Base-by-base conservation (phyloP, 1,140 invertebrate species). In the Orius insidiosus region DNA sequence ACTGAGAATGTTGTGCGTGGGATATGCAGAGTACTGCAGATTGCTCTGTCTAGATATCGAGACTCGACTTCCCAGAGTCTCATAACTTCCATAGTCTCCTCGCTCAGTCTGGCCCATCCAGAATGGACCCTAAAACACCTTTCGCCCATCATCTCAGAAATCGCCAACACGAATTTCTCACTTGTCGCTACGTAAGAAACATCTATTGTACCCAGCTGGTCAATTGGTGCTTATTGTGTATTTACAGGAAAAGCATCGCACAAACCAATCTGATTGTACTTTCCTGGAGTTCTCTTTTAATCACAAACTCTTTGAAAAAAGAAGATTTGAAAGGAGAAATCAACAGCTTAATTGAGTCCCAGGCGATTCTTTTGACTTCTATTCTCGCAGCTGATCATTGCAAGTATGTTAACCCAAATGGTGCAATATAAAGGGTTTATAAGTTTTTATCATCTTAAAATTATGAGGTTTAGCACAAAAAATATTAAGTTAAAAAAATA, bases 31-130 rank as follows among this genome's bases (percentile, higher is more conserved):
- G 68, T 78, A 42, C 59, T 87, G 46, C 71, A 74, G 10, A 65
- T 76, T 18, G 82, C 82, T 7, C 62, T 89, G 49, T 74, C 76
- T 46, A 70, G 80, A 52, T 89, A 89, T 57, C 68, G 75, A 54
- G 85, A 90, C 64, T 70, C 70, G 39, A 64, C 69, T 48, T 90
- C 85, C 3, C 77, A 84, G 56, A 71, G 72, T 32, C 74, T 78
- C 57, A 70, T 88, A 11, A 72, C 71, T 52, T 68, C 70, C 44
- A 61, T 88, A 30, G 69, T 89, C n/a, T 60, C 63, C 31, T 70
- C 71, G 30, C 60, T 89, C 2, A 59, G 75, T 3, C 68, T 68
- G 42, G 61, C 68, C 31, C 75, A 87, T 63, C 64, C 72, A 46
- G 72, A 78, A 57, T 70, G 71, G 61, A 74, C 80, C 35, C 59